Evolutionary conservation across 30 jellyfish, hydroid and myxozoan species (phyloP), one percentile per base, ranked within the genome.

Genomic region (Cassiopea andromeda): DNA sequence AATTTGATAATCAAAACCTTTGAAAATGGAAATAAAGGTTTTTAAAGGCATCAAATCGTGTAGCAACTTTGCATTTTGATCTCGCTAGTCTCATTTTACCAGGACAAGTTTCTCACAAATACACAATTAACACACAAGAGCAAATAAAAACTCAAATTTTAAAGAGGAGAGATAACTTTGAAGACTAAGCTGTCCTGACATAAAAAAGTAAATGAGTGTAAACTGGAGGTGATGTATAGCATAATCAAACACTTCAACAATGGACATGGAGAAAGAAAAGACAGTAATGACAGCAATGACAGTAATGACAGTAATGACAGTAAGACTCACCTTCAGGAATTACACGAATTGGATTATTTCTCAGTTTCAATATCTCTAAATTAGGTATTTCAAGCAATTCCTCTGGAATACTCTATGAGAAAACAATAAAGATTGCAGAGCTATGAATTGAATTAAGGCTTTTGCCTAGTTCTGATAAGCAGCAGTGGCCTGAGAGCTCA

Each of bases 291-390:
- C 64, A 54, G 38, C 64, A 54, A 54, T 54, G 64, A 3, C 64
- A 54, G 64, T 3, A 54, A 54, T 54, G 10, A 3, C 10, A 10
- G 12, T 3, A 3, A 64, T 7, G 15, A 64, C 73, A 64, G 19
- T 16, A 4, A 46, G 10, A 49, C 87, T 44, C 77, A 90, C 97
- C 93, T 17, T 49, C 44, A 18, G 93, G 90, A 14, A 90, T 77
- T 61, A 82, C 93, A 27, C 46, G 75, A 15, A 90, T 64, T 75
- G 97, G 97, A 54, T 90, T 90, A 58, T 90, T 90, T 45, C 97
- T 75, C 80, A 90, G 17, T 77, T 90, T 82, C 87, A 90, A 82
- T 0, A 79, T 82, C 77, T 90, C 90, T 16, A 90, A 73, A 18
- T 90, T 81, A 12, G 87, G 82, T 16, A 77, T n/a, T 19, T 74